Percentiles rank a stretch among this genome's conserved stretches.
phyloP scores from a whole-genome alignment of 1,140 invertebrate species.

The Elysia chlorotica region DNA sequence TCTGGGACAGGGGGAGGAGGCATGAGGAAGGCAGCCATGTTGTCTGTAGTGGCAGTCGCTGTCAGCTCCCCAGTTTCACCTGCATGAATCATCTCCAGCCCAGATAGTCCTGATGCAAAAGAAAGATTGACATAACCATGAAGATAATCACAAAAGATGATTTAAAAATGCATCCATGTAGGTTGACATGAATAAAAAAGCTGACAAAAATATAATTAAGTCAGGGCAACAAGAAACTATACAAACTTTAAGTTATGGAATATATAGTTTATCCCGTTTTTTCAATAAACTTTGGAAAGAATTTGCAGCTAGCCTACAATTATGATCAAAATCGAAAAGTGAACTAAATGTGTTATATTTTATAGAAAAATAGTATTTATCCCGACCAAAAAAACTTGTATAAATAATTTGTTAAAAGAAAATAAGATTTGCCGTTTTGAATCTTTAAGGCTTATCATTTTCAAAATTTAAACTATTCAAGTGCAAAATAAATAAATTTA shows the following conservation, averaged over 20 bases:
- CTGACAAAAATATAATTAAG: neutral
- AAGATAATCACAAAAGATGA: neutral
- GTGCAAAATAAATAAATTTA: neutral
- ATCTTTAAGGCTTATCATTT: no score
- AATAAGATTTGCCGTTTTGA: no score
- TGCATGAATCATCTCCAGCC: slow-evolving; percentile 11
- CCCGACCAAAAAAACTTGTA: neutral
- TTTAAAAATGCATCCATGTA: neutral
- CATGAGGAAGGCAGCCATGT: slow-evolving; percentile 38
- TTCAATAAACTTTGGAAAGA: no score
- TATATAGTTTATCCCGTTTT: no score
- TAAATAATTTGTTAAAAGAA: neutral
- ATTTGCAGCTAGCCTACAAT: neutral
- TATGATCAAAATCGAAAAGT: neutral
- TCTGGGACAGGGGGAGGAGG: slow-evolving; percentile 31
- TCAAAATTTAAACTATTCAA: neutral
- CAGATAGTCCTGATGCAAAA: neutral
- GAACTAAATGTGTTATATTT: neutral
- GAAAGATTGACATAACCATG: no score
- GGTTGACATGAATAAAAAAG: neutral
- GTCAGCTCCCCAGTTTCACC: slow-evolving; percentile 14
- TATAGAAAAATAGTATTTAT: neutral
- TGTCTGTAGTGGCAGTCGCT: slow-evolving; percentile 12
- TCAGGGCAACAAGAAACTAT: neutral
- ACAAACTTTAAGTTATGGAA: neutral